phyloP scores from a whole-genome alignment of 2,888 invertebrate species.

The Plebejus anna region DNA sequence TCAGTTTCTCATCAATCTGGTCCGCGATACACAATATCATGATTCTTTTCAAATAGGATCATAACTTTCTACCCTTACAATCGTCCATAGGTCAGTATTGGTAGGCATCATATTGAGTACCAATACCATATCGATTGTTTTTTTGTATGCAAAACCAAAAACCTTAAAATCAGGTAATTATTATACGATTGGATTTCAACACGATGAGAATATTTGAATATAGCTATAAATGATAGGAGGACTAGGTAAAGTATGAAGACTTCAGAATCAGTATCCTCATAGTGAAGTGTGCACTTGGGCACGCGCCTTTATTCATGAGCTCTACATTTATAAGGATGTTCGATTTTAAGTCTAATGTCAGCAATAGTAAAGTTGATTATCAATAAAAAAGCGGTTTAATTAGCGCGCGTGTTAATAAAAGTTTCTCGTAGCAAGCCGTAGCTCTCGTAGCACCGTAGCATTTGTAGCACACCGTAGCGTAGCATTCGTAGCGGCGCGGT shows the following conservation, averaged over 20 bases:
- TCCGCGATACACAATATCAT: no score
- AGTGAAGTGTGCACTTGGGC: slow-evolving; percentile 20
- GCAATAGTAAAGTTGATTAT: background rate
- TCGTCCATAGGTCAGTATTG: no score
- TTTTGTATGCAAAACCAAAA: no score
- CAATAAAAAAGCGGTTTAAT: background rate
- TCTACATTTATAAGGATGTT: background rate
- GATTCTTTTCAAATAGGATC: no score
- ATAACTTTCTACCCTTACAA: no score
- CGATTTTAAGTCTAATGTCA: background rate
- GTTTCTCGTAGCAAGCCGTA: background rate
- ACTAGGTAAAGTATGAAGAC: background rate
- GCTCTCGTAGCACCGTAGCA: background rate
- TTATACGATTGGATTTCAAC: no score
- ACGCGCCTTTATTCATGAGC: slow-evolving; percentile 19
- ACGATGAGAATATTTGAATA: no score
- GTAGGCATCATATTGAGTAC: no score
- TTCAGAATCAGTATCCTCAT: background rate
- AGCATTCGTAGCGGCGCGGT: background rate
- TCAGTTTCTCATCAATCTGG: no score
- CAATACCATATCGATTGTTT: no score
- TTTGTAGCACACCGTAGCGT: background rate
- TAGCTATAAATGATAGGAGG: background rate
- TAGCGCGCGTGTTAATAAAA: background rate
- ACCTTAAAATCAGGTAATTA: no score